These are phyloP conservation scores for Hydrocynus forskahlii DNA, from an alignment of 2,797 vertebrate genomes.

Conservation along the genomic window DNA sequence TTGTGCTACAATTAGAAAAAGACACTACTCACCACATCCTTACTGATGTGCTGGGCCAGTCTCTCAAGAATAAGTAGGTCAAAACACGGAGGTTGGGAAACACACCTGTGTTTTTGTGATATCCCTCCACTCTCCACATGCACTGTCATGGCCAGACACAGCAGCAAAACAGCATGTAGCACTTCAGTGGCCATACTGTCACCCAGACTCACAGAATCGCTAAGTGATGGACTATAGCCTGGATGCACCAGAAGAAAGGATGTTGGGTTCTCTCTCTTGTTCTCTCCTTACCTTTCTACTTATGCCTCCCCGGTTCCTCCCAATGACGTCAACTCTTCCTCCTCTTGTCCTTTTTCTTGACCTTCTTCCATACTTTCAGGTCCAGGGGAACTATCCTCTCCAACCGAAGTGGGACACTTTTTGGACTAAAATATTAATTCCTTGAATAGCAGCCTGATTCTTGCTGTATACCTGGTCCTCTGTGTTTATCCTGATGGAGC, in stretches of 20 bases:
- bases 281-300: constrained; percentile 43
- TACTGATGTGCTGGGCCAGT: constrained; percentile 31
- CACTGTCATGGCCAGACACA: constrained; percentile 13
- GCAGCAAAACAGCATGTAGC: constrained; percentile 20
- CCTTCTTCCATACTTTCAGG: constrained; percentile 16
- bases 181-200: constrained; percentile 26
- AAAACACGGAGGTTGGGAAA: constrained; percentile 40
- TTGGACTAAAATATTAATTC: constrained; percentile 7
- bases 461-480: not conserved
- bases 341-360: constrained; percentile 13
- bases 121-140: not conserved
- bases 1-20: not conserved
- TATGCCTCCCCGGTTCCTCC: constrained; percentile 30
- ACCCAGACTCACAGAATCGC: not conserved
- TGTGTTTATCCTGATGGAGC: not conserved
- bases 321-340: constrained; percentile 43
- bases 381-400: constrained; percentile 3
- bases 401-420: not conserved
- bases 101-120: constrained; percentile 16
- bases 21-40: constrained; percentile 47
- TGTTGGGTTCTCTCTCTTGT: not conserved
- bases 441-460: constrained; percentile 8
- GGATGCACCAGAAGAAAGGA: constrained; percentile 13
- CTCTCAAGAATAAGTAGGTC: constrained; percentile 31
- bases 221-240: not conserved